phyloP scores from a whole-genome alignment of 2,797 vertebrate genomes.

The Pseudocheirus occidentalis region DNA sequence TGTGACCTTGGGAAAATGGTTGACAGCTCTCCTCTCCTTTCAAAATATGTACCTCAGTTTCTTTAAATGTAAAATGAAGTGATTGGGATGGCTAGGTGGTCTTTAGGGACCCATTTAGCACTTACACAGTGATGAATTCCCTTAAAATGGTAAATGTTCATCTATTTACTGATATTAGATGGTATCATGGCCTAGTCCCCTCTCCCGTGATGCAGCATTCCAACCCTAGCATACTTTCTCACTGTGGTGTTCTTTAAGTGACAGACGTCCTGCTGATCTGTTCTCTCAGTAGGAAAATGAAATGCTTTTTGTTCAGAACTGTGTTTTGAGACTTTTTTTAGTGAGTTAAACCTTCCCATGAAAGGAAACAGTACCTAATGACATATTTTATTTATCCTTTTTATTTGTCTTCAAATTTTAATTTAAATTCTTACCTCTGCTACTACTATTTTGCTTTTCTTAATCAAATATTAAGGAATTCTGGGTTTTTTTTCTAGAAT shows the following conservation, averaged over 20 bases:
- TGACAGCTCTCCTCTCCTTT: not conserved
- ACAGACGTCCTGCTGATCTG: not conserved
- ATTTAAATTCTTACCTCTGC: not conserved
- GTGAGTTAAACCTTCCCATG: not conserved
- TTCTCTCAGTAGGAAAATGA: not conserved
- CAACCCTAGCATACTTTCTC: not conserved
- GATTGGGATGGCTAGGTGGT: not conserved
- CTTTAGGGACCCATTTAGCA: not conserved
- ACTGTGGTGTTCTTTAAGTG: not conserved
- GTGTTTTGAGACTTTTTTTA: not conserved
- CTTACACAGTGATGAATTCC: not conserved
- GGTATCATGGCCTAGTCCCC: not conserved
- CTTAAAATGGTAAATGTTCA: not conserved
- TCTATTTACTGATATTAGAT: not conserved
- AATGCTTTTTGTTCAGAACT: not conserved
- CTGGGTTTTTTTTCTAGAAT: not conserved
- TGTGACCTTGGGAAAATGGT: not conserved
- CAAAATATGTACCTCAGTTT: not conserved
- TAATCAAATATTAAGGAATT: not conserved
- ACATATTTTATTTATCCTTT: not conserved
- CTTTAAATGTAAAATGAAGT: not conserved
- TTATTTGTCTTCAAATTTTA: not conserved
- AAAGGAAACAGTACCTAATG: not conserved
- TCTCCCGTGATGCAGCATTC: not conserved
- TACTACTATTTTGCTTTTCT: not conserved